Percentiles rank a stretch among this genome's conserved stretches.
phyloP scores from a whole-genome alignment of 2,888 invertebrate genomes.

The Ctenicera cuprea region DNA sequence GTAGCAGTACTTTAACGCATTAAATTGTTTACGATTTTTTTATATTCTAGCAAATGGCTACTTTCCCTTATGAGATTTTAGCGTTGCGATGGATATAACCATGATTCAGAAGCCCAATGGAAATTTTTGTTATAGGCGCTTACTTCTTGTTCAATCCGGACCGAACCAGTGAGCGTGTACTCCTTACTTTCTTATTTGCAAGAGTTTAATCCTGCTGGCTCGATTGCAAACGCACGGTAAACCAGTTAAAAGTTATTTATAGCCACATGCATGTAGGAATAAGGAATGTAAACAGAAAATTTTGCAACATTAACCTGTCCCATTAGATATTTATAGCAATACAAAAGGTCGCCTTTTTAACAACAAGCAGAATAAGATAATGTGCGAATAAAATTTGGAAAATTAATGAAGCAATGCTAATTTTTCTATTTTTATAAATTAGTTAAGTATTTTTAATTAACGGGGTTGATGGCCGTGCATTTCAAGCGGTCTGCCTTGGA shows the following conservation, averaged over 20 bases:
- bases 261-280: slow-evolving; percentile 29
- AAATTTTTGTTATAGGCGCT: slow-evolving; percentile 40
- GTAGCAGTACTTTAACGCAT: too few species aligned
- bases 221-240: slow-evolving; percentile 40
- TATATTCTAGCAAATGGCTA: too few species aligned
- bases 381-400: neutral
- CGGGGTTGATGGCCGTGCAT: slow-evolving; percentile 22
- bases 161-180: slow-evolving; percentile 41
- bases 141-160: slow-evolving; percentile 45
- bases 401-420: neutral
- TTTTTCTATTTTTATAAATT: slow-evolving; percentile 4
- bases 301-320: slow-evolving; percentile 19
- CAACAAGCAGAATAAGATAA: neutral
- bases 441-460: neutral
- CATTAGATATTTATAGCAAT: neutral
- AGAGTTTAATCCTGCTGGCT: slow-evolving; percentile 40
- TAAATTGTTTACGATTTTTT: too few species aligned
- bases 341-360: slow-evolving; percentile 12
- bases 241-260: slow-evolving; percentile 42
- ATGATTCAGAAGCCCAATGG: slow-evolving; percentile 23
- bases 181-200: slow-evolving; percentile 46
- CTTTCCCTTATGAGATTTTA: too few species aligned
- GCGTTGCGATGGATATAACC: too few species aligned
- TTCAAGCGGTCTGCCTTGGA: slow-evolving; percentile 6
- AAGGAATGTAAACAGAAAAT: slow-evolving; percentile 34